Conservation (phyloP, 2,797 vertebrate genomes). For the Halcyon chelicuti region DNA sequence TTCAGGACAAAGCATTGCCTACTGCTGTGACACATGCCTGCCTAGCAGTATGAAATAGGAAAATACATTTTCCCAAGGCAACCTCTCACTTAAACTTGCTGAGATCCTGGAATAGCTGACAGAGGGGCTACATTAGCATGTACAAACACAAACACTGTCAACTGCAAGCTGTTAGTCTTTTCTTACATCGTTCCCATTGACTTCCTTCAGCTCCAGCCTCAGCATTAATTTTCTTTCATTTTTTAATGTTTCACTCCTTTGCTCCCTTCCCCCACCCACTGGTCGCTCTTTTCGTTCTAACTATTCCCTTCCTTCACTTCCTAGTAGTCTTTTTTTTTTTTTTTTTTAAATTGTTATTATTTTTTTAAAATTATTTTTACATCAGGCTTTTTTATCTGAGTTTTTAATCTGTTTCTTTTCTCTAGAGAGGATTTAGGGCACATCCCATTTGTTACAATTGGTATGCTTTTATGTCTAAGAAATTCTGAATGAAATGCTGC, state of each 20-base stretch:
- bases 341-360: too few species aligned
- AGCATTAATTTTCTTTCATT: background rate
- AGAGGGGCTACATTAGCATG: background rate
- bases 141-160: conserved; percentile 1
- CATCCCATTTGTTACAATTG: background rate
- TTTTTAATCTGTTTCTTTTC: background rate
- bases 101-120: background rate
- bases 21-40: conserved; percentile 12
- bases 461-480: background rate
- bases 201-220: background rate
- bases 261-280: background rate
- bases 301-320: background rate
- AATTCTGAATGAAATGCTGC: background rate
- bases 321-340: background rate
- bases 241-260: background rate
- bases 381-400: background rate
- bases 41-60: background rate
- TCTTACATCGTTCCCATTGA: background rate
- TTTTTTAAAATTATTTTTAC: background rate
- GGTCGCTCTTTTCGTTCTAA: background rate
- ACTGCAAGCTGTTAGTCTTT: background rate
- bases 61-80: conserved; percentile 11
- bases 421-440: background rate
- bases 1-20: background rate
- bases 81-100: background rate